These are phyloP conservation scores for Gobiocypris rarus DNA, from an alignment of 2,113 vertebrate genomes.

Conservation along the genomic window DNA sequence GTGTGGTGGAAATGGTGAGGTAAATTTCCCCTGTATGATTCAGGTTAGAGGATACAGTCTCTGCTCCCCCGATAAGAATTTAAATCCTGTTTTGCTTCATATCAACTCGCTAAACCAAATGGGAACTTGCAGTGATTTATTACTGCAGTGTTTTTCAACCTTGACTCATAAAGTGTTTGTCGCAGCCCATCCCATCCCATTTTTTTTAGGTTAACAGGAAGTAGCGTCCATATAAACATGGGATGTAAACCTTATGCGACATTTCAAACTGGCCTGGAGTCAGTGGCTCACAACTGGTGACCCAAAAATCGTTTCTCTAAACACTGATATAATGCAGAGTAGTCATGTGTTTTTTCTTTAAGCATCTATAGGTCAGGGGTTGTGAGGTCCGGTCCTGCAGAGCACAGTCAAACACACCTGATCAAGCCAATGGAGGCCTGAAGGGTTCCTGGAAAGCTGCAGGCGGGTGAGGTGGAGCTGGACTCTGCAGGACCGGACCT, in stretches of 20 bases:
- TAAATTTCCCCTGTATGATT: not conserved
- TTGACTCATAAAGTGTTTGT: constrained; percentile 13
- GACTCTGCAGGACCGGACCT: too few species aligned
- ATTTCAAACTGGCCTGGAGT: not conserved
- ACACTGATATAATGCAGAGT: not conserved
- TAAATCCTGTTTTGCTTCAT: constrained; percentile 35
- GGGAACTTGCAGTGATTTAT: constrained; percentile 24
- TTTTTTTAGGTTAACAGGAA: constrained; percentile 5
- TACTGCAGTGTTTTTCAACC: constrained; percentile 35
- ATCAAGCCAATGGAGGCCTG: too few species aligned
- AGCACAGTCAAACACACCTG: too few species aligned
- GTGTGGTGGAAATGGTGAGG: constrained; percentile 14
- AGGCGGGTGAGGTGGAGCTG: too few species aligned
- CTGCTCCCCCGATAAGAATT: constrained; percentile 21
- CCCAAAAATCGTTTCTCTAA: not conserved
- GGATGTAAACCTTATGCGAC: not conserved
- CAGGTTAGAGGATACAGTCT: constrained; percentile 32
- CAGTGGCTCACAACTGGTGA: not conserved
- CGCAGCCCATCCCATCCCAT: not conserved
- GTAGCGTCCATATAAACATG: not conserved
- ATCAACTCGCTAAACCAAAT: not conserved
- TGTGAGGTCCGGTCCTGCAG: too few species aligned
- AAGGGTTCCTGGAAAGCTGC: too few species aligned
- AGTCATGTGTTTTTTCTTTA: not conserved
- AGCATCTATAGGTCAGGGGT: not conserved